Evolutionary conservation across 1,140 invertebrate genomes (phyloP).

Genomic region (Drosophila takahashii): DNA sequence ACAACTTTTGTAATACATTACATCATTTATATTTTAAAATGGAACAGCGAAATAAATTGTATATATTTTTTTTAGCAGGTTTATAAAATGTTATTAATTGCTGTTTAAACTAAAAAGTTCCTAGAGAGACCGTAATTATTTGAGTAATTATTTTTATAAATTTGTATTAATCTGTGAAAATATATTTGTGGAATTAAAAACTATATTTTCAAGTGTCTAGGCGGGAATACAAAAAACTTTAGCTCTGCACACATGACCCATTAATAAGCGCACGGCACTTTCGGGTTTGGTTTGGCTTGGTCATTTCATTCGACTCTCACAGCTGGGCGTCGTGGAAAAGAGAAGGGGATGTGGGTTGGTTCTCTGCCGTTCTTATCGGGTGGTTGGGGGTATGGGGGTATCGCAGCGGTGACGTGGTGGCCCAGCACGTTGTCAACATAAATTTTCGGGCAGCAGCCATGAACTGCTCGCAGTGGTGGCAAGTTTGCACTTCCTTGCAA

Average conservation of each 20-base stretch:
- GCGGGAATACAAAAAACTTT: constrained; percentile 36
- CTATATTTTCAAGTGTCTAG: constrained; percentile 3
- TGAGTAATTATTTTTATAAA: too few relatives aligned
- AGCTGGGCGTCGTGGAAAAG: constrained; percentile 18
- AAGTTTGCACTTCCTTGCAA: constrained; percentile 68
- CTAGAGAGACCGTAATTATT: too few relatives aligned
- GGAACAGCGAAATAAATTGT: too few relatives aligned
- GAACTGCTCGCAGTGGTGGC: constrained; percentile 29
- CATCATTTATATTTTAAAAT: too few relatives aligned
- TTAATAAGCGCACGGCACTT: constrained; percentile 72
- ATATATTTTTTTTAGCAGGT: too few relatives aligned
- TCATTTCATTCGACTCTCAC: constrained; percentile 49
- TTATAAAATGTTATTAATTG: too few relatives aligned
- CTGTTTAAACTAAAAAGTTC: too few relatives aligned
- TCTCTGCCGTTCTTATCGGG: neutral
- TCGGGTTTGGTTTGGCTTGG: constrained; percentile 38
- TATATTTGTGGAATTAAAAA: neutral
- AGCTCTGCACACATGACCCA: constrained; percentile 71
- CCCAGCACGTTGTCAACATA: constrained; percentile 78
- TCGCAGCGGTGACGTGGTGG: constrained; percentile 32
- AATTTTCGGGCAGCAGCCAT: constrained; percentile 57
- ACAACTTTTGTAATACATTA: too few relatives aligned
- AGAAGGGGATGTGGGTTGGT: neutral
- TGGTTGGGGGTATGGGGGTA: neutral
- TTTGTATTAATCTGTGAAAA: too few relatives aligned